Evolutionary conservation across 1,140 invertebrate species (phyloP), one percentile per base, ranked within the genome.

Genomic region (silkworm (Bombyx mori)): DNA sequence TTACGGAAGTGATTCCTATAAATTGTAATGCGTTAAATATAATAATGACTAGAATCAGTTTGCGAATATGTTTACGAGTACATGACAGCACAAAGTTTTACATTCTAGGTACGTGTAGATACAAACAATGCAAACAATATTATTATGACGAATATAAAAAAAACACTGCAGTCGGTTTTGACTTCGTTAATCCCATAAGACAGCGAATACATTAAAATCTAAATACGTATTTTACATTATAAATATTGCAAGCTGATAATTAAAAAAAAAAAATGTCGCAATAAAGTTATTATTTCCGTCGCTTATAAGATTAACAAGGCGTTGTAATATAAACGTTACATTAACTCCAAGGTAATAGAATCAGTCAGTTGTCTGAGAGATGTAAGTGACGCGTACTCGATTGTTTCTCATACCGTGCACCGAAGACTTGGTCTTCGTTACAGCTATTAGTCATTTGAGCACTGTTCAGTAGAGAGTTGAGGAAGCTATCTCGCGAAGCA

Each of bases 401-500:
- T 56, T 62, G 58, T 54, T 56, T 58, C 54, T 58, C 57, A 65
- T 65, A 73, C 54, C 64, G 57, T 67, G 65, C 58, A 69, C 82
- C 80, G 82, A 85, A 83, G 82, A 85, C 81, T 67, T 75, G 60
- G 69, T 72, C 63, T 69, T 73, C 72, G 71, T 68, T 71, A 69
- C 62, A 77, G 69, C 69, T 82, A 77, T 80, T 84, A 77, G 77
- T 83, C 79, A 71, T 71, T 86, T 86, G 83, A 86, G 83, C 83
- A 86, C 77, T 80, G 72, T 82, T 86, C 78, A 82, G 77, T 73
- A 75, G 68, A 79, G 70, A 74, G 58, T 77, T 69, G 66, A 69
- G 67, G 68, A 77, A 73, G 60, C 60, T 62, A 72, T 67, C 67
- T 63, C 52, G 60, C 65, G 66, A 71, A 50, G 56, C 44, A 60